phyloP scores from a whole-genome alignment of 2,888 invertebrate species.

The Ernsta delagoae region DNA sequence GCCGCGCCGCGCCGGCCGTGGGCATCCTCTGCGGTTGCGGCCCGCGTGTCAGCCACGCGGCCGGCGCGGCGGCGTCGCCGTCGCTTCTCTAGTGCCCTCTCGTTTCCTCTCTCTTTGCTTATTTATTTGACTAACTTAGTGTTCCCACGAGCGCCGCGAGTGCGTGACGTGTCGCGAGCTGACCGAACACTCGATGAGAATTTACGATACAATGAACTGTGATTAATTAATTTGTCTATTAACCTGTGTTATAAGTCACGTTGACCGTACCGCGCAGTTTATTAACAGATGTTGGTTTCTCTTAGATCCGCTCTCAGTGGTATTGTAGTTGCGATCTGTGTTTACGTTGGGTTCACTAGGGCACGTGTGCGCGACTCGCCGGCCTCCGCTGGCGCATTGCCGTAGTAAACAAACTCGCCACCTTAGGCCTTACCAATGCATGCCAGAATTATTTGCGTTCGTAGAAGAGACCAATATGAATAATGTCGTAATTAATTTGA shows the following conservation, averaged over 20 bases:
- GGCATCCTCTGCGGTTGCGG: conserved; percentile 36
- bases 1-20: too few species aligned
- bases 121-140: conserved; percentile 70
- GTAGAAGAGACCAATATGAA: conserved; percentile 14
- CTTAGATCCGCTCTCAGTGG: conserved; percentile 46
- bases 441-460: conserved; percentile 25
- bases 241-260: conserved; percentile 52
- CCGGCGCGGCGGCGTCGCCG: too few species aligned
- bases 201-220: conserved; percentile 59
- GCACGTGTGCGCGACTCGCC: conserved; percentile 48
- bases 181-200: conserved; percentile 49
- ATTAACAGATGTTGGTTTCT: conserved; percentile 34
- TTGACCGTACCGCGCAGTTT: conserved; percentile 38
- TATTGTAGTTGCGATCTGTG: conserved; percentile 46
- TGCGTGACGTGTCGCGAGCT: conserved; percentile 62
- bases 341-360: conserved; percentile 63
- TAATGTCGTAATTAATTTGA: conserved; percentile 30
- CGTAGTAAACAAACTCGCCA: conserved; percentile 58
- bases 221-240: conserved; percentile 55
- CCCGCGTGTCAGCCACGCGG: conserved; percentile 46
- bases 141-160: conserved; percentile 62
- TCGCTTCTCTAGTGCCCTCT: conserved; percentile 58
- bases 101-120: conserved; percentile 65
- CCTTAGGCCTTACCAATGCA: conserved; percentile 24
- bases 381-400: conserved; percentile 61